Conservation (phyloP, 2,797 vertebrate species). For the Oreortyx pictus region DNA sequence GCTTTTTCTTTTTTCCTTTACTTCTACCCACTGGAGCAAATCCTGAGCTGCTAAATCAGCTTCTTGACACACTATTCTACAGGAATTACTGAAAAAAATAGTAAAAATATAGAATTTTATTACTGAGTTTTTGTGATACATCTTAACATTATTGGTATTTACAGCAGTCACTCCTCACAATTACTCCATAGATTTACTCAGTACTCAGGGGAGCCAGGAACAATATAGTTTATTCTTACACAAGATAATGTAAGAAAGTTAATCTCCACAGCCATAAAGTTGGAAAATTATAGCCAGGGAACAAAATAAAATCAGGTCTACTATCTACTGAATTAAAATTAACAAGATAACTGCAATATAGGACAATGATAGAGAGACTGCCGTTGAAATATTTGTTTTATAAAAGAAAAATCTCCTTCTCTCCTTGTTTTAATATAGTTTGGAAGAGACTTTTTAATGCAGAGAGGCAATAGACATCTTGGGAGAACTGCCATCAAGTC, state of each 20-base stretch:
- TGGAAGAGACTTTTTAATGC: background rate
- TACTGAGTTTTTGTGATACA: background rate
- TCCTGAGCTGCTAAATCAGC: constrained; percentile 83
- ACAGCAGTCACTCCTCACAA: background rate
- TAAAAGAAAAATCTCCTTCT: background rate
- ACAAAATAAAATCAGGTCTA: background rate
- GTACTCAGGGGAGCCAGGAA: background rate
- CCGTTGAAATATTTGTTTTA: background rate
- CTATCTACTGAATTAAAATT: background rate
- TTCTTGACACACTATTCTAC: constrained; percentile 84
- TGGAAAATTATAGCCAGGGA: background rate
- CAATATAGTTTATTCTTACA: too few species aligned
- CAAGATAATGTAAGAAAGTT: too few species aligned
- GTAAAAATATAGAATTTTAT: background rate
- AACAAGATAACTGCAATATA: background rate
- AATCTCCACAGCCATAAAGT: background rate
- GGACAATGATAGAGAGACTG: background rate
- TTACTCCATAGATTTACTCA: background rate
- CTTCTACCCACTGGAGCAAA: constrained; percentile 87
- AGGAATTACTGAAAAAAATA: constrained; percentile 59
- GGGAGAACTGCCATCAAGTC: background rate
- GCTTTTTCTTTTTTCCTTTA: constrained; percentile 58
- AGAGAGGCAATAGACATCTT: background rate
- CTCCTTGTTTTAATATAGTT: background rate
- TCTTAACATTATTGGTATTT: background rate